Base-by-base conservation (phyloP, 2,113 vertebrate genomes). In the Tupaia tana region DNA sequence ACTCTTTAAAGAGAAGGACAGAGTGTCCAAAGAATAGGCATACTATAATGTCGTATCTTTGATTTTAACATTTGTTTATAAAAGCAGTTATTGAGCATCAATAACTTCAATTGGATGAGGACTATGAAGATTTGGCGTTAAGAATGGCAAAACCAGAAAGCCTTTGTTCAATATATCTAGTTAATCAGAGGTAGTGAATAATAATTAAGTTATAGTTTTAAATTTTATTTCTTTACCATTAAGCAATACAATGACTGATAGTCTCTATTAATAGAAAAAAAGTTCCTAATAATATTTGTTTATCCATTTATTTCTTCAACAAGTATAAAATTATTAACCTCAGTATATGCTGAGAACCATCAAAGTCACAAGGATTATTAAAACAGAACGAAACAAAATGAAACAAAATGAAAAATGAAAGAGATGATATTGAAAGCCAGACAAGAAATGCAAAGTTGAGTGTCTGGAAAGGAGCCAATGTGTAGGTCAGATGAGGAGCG, bases 161-260 rank as follows among this genome's bases (percentile, higher is more conserved):
- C 89, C 3, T 91, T 74, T 82, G 20, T 19, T 58, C 61, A 71
- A 66, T 75, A 16, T 2, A 56, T 29, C 12, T 77, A 56, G 7
- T 29, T 91, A 54, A 80, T 83, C 29, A 67, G 24, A 82, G 9
- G 13, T 4, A 86, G 2, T 7, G 78, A 86, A 91, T n/a, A 88
- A 64, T 25, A 24, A 58, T 52, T 31, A 82, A 78, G 15, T 95
- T 82, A 59, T 25, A 31, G 15, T 52, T 78, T 89, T 69, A 20
- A 81, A n/a, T 92, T 96, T 92, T 93, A 70, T 89, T 95, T 85
- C 34, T 11, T 89, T 8, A 70, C 14, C 19, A 81, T n/a, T 77
- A 80, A 13, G 11, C 34, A 69, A 77, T 34, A 34, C 20, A 54
- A 54, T 89, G 27, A 56, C 7, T 80, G 16, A 2, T 79, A 83